Evolutionary conservation across 1,140 invertebrate genomes (phyloP).

Genomic region (Caerostris extrusa): DNA sequence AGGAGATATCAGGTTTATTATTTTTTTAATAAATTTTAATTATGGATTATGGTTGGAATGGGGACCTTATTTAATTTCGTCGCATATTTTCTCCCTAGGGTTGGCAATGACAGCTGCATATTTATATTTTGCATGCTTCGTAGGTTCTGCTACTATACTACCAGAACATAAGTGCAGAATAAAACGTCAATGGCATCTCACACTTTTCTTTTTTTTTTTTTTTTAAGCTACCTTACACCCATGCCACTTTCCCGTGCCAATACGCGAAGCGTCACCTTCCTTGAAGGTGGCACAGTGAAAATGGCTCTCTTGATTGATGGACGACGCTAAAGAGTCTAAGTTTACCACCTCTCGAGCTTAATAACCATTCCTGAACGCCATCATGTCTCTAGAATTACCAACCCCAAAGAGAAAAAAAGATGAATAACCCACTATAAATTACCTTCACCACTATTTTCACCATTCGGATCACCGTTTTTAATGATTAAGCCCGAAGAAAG

Average conservation of each 20-base stretch:
- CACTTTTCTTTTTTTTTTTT: not conserved
- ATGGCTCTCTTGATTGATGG: constrained; percentile 21
- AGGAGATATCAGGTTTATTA: no score
- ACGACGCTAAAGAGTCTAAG: constrained; percentile 16
- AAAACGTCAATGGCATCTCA: not conserved
- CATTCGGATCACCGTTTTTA: constrained; percentile 31
- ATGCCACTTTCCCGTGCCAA: not conserved
- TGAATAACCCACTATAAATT: constrained; percentile 43
- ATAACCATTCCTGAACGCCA: constrained; percentile 3
- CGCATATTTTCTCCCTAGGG: no score
- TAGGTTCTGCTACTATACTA: not conserved
- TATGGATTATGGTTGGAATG: no score
- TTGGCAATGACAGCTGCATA: no score
- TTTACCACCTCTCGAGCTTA: constrained; percentile 24
- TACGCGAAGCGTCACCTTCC: not conserved
- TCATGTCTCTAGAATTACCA: constrained; percentile 13
- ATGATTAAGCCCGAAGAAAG: constrained; percentile 15
- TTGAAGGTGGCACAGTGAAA: not conserved
- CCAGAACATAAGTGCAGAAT: not conserved
- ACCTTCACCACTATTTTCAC: constrained; percentile 21
- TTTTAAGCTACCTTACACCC: not conserved
- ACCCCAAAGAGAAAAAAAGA: not conserved
- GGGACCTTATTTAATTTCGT: no score
- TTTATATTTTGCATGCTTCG: no score
- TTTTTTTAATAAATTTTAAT: no score